Evolutionary conservation across 92 coral and sea anemone genomes (phyloP).

Genomic region (Porites rus): DNA sequence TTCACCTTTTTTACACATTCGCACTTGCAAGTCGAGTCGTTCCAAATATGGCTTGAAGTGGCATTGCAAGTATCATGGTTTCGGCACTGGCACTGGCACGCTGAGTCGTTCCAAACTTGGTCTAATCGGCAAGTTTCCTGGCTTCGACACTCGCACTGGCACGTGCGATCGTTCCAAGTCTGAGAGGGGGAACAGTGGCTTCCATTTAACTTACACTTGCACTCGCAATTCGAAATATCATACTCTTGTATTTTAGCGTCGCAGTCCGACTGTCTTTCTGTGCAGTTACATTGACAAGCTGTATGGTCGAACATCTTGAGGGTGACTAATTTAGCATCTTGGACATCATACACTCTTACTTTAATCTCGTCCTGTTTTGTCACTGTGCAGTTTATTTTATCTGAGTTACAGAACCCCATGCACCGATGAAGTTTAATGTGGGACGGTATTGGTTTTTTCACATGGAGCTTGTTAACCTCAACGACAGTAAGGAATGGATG

Average conservation of each 20-base stretch:
- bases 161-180: not conserved
- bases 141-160: conserved; percentile 12
- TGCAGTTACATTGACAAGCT: conserved; percentile 42
- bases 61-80: not conserved
- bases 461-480: not conserved
- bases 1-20: conserved; percentile 18
- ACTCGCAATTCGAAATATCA: not conserved
- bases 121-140: not conserved
- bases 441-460: not conserved
- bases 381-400: conserved; percentile 18
- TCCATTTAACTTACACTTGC: not conserved
- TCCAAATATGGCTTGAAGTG: conserved; percentile 18
- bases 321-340: not conserved
- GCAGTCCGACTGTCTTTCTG: conserved; percentile 13
- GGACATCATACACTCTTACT: not conserved
- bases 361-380: conserved; percentile 15
- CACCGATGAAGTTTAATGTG: conserved; percentile 18
- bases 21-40: conserved; percentile 17
- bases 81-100: conserved; percentile 29
- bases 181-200: not conserved
- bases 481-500: conserved; percentile 9
- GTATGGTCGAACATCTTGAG: conserved; percentile 48
- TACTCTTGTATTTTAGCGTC: not conserved
- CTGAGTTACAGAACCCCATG: not conserved
- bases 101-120: not conserved